Conservation (phyloP, 2,797 vertebrate genomes). For the Sebastes miniatus region DNA sequence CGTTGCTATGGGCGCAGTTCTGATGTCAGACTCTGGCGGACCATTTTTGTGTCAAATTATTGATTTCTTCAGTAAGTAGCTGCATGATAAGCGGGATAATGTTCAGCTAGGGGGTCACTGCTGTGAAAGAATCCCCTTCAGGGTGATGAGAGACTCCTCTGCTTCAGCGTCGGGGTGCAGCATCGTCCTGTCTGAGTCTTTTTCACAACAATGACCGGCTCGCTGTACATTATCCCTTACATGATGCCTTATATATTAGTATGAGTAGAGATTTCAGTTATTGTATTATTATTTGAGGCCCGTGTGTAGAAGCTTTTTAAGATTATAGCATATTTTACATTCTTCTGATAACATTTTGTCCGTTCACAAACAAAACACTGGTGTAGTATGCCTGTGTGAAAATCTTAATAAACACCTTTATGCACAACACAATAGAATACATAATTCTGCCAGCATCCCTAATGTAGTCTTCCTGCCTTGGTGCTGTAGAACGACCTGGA, state of each 20-base stretch:
- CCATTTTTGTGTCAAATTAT: too few relatives aligned
- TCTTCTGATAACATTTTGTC: neutral
- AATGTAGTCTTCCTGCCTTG: neutral
- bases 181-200: neutral
- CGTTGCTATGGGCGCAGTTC: too few relatives aligned
- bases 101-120: too few relatives aligned
- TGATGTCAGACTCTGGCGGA: too few relatives aligned
- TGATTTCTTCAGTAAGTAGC: too few relatives aligned
- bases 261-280: neutral
- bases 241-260: neutral
- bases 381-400: neutral
- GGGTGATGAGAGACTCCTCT: too few relatives aligned
- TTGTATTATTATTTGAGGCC: neutral
- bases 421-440: neutral
- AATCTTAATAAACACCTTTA: neutral
- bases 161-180: too few relatives aligned
- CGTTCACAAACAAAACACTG: neutral
- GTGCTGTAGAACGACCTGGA: constrained; percentile 93
- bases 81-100: too few relatives aligned
- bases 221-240: too few relatives aligned
- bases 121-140: too few relatives aligned
- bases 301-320: neutral
- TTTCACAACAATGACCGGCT: too few relatives aligned
- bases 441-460: neutral
- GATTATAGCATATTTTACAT: neutral